Base-by-base conservation (phyloP, 1,140 invertebrate species). In the Drosophila ercepeae region DNA sequence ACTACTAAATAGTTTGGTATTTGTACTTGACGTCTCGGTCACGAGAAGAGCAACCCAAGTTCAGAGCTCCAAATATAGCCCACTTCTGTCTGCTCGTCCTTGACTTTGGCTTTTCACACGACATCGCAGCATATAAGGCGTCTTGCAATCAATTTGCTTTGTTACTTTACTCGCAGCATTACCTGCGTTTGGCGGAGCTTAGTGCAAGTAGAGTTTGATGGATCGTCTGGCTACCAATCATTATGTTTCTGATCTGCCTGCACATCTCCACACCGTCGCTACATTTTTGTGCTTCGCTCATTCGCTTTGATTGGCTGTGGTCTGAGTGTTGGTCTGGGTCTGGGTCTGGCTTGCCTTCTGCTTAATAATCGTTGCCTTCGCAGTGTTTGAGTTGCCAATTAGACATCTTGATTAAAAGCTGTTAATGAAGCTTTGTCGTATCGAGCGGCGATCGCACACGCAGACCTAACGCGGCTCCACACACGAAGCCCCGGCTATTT, bases 391-490 rank as follows among this genome's bases (percentile, higher is more conserved):
- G 21, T 45, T 67, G 45, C 46, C 50, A 73, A 71, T 77, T 64
- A 76, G 42, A 76, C 46, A 44, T 27, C 55, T 78, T 73, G 55
- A 78, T 78, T 61, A 68, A 73, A 78, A 54, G 61, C 52, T 75
- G 36, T 74, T 68, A 68, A 68, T 73, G 41, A 78, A 53, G 51
- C 18, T 55, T 57, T 76, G 54, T 76, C 39, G 34, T 46, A 45
- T 44, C 49, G n/a, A 61, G 36, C 23, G 11, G 39, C 46, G 49
- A 60, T 9, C 64, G n/a, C 32, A 49, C 25, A 49, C 25, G 39
- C 41, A 71, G 32, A 32, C 36, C 48, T n/a, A 45, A 68, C 25
- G 32, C 8, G 21, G 19, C 13, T 13, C 4, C 13, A 34, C 19
- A 42, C 50, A 61, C 44, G 36, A 50, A 48, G 57, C 14, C 39